Conservation (phyloP, 1,140 invertebrate species). For the Melitaea cinxia region DNA sequence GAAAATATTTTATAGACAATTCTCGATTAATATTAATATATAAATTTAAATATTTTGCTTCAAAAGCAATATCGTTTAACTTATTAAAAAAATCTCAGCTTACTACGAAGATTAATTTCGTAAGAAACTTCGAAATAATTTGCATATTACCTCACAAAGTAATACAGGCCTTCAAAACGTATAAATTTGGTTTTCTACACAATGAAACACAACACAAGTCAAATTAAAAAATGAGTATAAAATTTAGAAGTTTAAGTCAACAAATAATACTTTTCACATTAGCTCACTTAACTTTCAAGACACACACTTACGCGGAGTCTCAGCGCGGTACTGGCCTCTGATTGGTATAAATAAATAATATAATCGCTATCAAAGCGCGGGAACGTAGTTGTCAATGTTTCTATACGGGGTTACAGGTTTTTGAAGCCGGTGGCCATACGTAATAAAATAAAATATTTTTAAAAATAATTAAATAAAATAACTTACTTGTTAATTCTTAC, state of each 20-base stretch:
- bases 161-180: slow-evolving; percentile 48
- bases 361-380: slow-evolving; percentile 48
- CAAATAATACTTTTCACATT: slow-evolving; percentile 33
- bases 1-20: too few species aligned
- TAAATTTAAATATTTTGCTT: not conserved
- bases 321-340: slow-evolving; percentile 54
- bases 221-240: slow-evolving; percentile 18
- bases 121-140: slow-evolving; percentile 42
- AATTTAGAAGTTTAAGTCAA: slow-evolving; percentile 31
- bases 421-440: slow-evolving; percentile 40
- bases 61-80: not conserved
- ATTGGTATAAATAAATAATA: too few species aligned
- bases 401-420: slow-evolving; percentile 53
- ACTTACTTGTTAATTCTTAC: too few species aligned
- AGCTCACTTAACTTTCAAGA: slow-evolving; percentile 31
- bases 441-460: too few species aligned
- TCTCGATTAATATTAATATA: too few species aligned
- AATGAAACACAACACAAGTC: slow-evolving; percentile 30
- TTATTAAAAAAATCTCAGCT: not conserved
- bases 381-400: slow-evolving; percentile 54
- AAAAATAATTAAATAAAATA: too few species aligned
- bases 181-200: slow-evolving; percentile 20
- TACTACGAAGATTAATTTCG: slow-evolving; percentile 39
- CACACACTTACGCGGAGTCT: slow-evolving; percentile 48
- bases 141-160: slow-evolving; percentile 46